Base-by-base conservation (phyloP, 2,888 invertebrate genomes). In the Helleia helle region DNA sequence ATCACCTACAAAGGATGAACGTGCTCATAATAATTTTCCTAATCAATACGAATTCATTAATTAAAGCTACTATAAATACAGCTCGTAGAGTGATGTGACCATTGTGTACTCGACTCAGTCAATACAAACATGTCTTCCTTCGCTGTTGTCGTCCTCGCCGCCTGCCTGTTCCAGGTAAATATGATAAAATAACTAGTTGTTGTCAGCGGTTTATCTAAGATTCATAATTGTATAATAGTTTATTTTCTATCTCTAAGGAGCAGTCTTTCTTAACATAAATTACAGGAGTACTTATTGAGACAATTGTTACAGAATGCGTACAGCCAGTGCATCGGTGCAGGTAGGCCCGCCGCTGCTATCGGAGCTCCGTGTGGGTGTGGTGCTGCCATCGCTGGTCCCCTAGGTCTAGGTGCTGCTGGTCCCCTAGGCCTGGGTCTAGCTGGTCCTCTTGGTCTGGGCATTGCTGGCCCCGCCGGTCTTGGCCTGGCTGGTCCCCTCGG, bases 41-140 rank as follows among this genome's bases (percentile, higher is more conserved):
- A 43, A 27, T 22, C 2, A 12, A 15, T 2, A 34, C 2, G 25
- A n/a, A 12, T 8, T 2, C n/a, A 4, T 31, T 15, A n/a, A 30
- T 8, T 8, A 15, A 30, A 17, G 2, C 4, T 1, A 9, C 5
- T 29, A 29, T 29, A 29, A 29, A 29, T 29, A 29, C 14, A 58
- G 55, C 38, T 17, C 22, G 17, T 12, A 3, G 6, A 15, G 22
- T 9, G 24, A 14, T 8, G 14, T 42, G 22, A 42, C 44, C 49
- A 58, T 57, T 51, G 41, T 42, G 40, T 37, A 42, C 27, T 17
- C 15, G 38, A n/a, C 7, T 14, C 26, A 41, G 12, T 27, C 17
- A 39, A 15, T n/a, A 28, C 22, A 13, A 53, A 42, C 46, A 69
- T 70, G 69, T 58, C 55, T 43, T 44, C 56, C 39, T 59, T 62